Conservation (phyloP, 1,140 invertebrate species). For the Cephus cinctus region DNA sequence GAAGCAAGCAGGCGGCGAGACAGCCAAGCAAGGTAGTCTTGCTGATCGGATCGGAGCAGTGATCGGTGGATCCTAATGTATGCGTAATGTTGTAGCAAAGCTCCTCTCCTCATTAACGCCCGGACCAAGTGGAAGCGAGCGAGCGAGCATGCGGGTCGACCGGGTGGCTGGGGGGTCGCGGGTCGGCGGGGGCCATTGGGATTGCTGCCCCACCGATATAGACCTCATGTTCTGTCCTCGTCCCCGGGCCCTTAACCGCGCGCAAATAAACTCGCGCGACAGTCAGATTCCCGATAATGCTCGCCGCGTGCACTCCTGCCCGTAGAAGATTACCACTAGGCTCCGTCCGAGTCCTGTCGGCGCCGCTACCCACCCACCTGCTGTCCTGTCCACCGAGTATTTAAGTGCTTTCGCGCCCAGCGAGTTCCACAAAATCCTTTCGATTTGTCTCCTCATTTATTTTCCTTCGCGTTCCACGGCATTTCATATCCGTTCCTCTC, state of each 20-base stretch:
- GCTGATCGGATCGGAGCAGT: conserved; percentile 41
- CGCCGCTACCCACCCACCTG: not conserved
- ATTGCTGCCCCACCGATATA: conserved; percentile 31
- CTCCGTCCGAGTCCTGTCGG: not conserved
- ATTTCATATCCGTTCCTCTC: no score
- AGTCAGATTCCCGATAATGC: conserved; percentile 12
- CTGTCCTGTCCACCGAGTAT: not conserved
- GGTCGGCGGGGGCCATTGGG: conserved; percentile 9
- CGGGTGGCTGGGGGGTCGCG: not conserved
- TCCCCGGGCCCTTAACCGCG: conserved; percentile 1
- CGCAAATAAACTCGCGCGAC: conserved; percentile 12
- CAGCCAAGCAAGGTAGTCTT: conserved; percentile 10
- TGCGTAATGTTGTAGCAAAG: conserved; percentile 46
- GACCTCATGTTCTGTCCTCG: conserved; percentile 42
- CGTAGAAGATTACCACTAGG: not conserved
- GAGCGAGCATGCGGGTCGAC: conserved; percentile 5
- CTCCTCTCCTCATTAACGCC: conserved; percentile 51
- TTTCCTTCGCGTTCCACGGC: not conserved
- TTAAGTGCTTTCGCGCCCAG: not conserved
- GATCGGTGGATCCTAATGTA: conserved; percentile 51
- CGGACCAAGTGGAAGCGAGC: conserved; percentile 5
- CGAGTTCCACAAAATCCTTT: not conserved
- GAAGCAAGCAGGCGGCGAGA: not conserved
- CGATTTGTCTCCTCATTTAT: not conserved
- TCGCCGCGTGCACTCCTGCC: not conserved